Evolutionary conservation across 2,113 vertebrate genomes (phyloP).

Genomic region (Thalassoma bifasciatum): DNA sequence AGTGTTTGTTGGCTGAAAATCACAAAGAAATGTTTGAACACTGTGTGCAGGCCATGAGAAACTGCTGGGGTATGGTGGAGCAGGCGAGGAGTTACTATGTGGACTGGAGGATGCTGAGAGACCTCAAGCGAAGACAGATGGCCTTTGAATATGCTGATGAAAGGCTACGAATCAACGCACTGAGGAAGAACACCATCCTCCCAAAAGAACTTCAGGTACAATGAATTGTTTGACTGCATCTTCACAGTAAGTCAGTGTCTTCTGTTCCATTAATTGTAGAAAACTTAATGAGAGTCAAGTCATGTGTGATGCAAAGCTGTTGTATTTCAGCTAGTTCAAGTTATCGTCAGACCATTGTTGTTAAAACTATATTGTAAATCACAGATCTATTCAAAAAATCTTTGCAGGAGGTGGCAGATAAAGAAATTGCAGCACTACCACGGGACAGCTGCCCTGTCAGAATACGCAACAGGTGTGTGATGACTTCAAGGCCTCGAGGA

Average conservation of each 20-base stretch:
- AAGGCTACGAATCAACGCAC: slow-evolving; percentile 91
- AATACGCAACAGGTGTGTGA: slow-evolving; percentile 93
- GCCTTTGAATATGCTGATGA: slow-evolving; percentile 91
- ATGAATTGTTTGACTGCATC: not conserved
- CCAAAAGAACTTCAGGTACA: slow-evolving; percentile 93
- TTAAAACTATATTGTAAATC: not conserved
- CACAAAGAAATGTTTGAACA: not conserved
- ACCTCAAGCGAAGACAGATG: slow-evolving; percentile 92
- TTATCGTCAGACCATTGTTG: not conserved
- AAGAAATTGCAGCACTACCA: slow-evolving; percentile 91
- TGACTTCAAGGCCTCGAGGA: slow-evolving; percentile 93
- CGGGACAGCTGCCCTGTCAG: slow-evolving; percentile 93
- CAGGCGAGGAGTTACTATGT: slow-evolving; percentile 89
- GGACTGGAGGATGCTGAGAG: slow-evolving; percentile 95
- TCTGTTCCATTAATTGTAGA: not conserved
- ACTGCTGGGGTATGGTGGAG: slow-evolving; percentile 69
- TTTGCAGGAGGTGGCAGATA: slow-evolving; percentile 89
- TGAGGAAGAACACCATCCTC: slow-evolving; percentile 93
- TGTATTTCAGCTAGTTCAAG: too few species aligned
- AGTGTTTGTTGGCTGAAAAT: not conserved
- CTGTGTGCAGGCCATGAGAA: slow-evolving; percentile 74
- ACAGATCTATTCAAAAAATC: not conserved
- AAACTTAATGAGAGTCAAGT: not conserved
- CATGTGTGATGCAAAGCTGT: not conserved
- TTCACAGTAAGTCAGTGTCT: not conserved